Evolutionary conservation across 2,888 invertebrate genomes (phyloP), one percentile per base, ranked within the genome.

Genomic region (Lasioglossum villosulum): DNA sequence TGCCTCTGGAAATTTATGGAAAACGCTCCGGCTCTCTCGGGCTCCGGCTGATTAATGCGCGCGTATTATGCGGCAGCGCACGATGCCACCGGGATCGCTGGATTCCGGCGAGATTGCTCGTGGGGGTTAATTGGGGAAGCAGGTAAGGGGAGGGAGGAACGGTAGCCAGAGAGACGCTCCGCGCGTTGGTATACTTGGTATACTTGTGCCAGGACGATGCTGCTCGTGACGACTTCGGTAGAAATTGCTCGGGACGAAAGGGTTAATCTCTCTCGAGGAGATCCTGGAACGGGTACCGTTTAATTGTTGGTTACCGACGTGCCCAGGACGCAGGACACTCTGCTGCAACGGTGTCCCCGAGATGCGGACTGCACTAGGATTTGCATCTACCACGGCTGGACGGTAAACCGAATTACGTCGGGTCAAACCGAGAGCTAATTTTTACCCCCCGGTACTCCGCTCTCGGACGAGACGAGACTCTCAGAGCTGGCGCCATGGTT

Each of bases 1-100:
- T 78, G 78, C 84, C 66, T 56, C 23, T 72, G 84, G 56, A 84
- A 78, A 84, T 84, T 83, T 84, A 84, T 84, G 83, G 83, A 83
- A 84, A 84, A 84, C 71, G 75, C 45, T 39, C 19, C 27, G 42
- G 30, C 52, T 19, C 71, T 71, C 45, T 39, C n/a, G 42, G n/a
- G 37, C 52, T 19, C 3, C 39, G 75, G 23, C 75, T 83, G 84
- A 84, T 83, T 84, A 84, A 84, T 83, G 78, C 83, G 30, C 77
- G 82, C 56, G 82, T 70, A 84, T 84, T 77, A 84, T 82, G 73
- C 75, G 75, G 72, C 78, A 42, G 63, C 63, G 30, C 63, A 71
- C 74, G 59, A 63, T 39, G 52, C 70, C 77, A 56, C 56, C 39
- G 48, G 39, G 78, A 56, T 56, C 52, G 70, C 23, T 23, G 78